Evolutionary conservation across 2,797 vertebrate species (phyloP).

Genomic region (Holocentrus rufus): DNA sequence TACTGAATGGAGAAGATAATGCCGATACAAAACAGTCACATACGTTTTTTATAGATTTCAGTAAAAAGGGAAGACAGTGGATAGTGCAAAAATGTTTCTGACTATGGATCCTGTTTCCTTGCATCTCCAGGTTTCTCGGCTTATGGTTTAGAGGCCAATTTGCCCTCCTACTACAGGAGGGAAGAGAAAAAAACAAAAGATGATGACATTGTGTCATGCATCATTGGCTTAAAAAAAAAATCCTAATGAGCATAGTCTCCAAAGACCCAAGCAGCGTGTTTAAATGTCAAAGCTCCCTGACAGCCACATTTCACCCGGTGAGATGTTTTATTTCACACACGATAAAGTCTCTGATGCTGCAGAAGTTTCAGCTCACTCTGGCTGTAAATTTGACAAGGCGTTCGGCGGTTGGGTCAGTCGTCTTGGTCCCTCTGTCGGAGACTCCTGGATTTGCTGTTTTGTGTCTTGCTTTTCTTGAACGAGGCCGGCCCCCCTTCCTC

Average conservation of each 20-base stretch:
- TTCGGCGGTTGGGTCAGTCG: slow-evolving; percentile 63
- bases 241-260: not conserved
- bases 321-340: not conserved
- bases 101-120: too few relatives aligned
- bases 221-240: not conserved
- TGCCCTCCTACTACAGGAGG: not conserved
- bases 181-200: not conserved
- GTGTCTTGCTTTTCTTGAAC: slow-evolving; percentile 92
- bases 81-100: not conserved
- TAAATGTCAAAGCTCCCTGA: not conserved
- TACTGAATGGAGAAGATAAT: not conserved
- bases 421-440: slow-evolving; percentile 89
- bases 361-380: not conserved
- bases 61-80: not conserved
- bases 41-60: not conserved
- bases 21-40: not conserved
- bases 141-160: not conserved
- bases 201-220: not conserved
- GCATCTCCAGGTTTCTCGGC: not conserved
- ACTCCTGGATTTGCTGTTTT: slow-evolving; percentile 91
- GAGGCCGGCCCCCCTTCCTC: slow-evolving; percentile 78
- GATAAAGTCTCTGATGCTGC: slow-evolving; percentile 20
- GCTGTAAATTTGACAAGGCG: not conserved
- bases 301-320: not conserved
- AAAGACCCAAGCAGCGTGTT: not conserved